Base-by-base conservation (phyloP, 2,113 vertebrate species). In the Bungarus multicinctus region DNA sequence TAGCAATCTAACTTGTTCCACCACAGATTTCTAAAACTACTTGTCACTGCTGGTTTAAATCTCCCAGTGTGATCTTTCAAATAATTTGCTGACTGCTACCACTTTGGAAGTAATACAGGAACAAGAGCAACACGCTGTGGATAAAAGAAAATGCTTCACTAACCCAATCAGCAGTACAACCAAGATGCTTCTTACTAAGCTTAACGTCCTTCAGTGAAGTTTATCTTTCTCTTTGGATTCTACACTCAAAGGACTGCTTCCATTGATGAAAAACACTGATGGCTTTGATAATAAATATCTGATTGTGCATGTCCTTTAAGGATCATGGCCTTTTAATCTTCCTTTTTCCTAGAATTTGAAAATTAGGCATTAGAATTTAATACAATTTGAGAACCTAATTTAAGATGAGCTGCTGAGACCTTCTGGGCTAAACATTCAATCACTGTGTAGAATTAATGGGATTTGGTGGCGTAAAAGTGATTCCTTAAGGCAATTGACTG, bases 41-140 rank as follows among this genome's bases (percentile, higher is more conserved):
- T 93, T 94, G 93, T 93, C 93, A 91, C 55, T n/a, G 69, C 91
- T 89, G 85, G 91, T 89, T 90, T 89, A 93, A 91, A 91, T 94
- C 64, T 92, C 89, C 60, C 91, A 94, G 89, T 27, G 85, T 89
- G 89, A 91, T 53, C 52, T 89, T 93, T 91, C 91, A 92, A 91
- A 91, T 91, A 94, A 92, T 91, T 74, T 89, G 91, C 89, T 92
- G 93, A 93, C 89, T 92, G 89, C 86, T 93, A 93, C 57, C 93
- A 91, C 86, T 69, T 47, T 91, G 91, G 86, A 90, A 87, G 88
- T 94, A 94, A 94, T 89, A 89, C 69, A 54, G 5, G 86, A 89
- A 94, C 91, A 94, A 91, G 34, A 94, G 89, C 53, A 94, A 89
- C 57, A 85, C 54, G 85, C 58, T 90, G 86, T 60, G 86, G 91